Percentiles rank a stretch among this genome's conserved stretches.
These are phyloP conservation scores for Poeciliopsis prolifica DNA, from an alignment of 2,113 vertebrate species.

Conservation along the genomic window DNA sequence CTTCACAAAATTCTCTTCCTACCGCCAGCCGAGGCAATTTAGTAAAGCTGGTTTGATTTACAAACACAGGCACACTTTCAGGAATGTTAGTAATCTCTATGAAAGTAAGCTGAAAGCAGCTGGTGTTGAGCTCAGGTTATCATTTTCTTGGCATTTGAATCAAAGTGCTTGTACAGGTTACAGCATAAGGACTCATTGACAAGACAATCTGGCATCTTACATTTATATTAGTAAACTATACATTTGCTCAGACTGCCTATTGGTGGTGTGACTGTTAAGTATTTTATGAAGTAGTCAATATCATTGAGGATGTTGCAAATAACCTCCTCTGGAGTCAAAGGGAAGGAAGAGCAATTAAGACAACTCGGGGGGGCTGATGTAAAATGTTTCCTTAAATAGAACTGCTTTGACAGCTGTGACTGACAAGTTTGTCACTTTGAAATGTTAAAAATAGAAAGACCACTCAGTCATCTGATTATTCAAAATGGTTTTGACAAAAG, in stretches of 20 bases:
- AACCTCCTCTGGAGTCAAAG: conserved; percentile 23
- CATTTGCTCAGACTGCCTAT: no score
- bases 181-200: conserved; percentile 13
- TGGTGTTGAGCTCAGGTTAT: no score
- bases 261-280: conserved; percentile 10
- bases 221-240: no score
- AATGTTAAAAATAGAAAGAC: not conserved
- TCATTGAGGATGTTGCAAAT: conserved; percentile 34
- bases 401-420: not conserved
- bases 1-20: no score
- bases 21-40: no score
- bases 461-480: not conserved
- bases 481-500: not conserved
- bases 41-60: no score
- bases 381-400: not conserved
- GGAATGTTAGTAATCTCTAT: no score
- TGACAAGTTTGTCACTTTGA: not conserved
- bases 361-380: not conserved
- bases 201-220: not conserved
- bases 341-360: conserved; percentile 24
- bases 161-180: not conserved
- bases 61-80: no score
- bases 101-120: no score
- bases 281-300: conserved; percentile 39
- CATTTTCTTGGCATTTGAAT: no score